Base-by-base conservation (phyloP, 2,113 vertebrate species). In the Triplophysa dalaica region DNA sequence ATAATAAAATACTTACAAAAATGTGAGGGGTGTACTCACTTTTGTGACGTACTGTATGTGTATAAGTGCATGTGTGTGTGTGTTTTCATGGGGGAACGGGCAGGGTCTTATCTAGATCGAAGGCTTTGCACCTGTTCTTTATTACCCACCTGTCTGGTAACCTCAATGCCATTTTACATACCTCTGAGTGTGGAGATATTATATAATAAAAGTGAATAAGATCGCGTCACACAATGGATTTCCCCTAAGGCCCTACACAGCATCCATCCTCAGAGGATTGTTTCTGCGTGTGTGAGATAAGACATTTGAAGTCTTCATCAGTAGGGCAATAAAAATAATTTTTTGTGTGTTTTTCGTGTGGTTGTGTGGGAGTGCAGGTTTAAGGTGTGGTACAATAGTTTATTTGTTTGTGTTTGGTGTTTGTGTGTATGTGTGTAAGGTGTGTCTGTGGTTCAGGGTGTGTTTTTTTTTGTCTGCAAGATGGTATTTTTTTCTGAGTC, bases 361-460 rank as follows among this genome's bases (percentile, higher is more conserved):
- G 70, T n/a, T 43, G 70, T 73, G 70, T 73, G 70, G 70, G 69
- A n/a, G 69, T 58, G 19, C 50, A 72, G 13, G 4, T 9, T 11
- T 22, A 41, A 73, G 54, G 70, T 41, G 54, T 60, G 33, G 29
- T 61, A 60, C 29, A 43, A 17, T 43, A 61, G 70, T 74, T 61
- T 74, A 21, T 58, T 41, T 72, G 52, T 72, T 72, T 73, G 54
- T 58, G 43, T 12, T 12, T 56, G 14, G 54, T 73, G 54, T 54
- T 45, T 65, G 61, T 72, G 75, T 66, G 75, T 67, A 16, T 26
- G 26, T 66, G 77, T 76, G 58, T 56, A 80, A 78, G 82, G 82
- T 60, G 82, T 83, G 77, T 80, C 82, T 70, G 72, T 76, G 77
- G 77, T 80, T 29, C 63, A 80, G 82, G 77, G 77, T 70, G 77